A percentile compares a stretch with the other conserved stretches of the same genome.
phyloP scores from a whole-genome alignment of 2,888 invertebrate species.

The Macrosoma leucophasiata region DNA sequence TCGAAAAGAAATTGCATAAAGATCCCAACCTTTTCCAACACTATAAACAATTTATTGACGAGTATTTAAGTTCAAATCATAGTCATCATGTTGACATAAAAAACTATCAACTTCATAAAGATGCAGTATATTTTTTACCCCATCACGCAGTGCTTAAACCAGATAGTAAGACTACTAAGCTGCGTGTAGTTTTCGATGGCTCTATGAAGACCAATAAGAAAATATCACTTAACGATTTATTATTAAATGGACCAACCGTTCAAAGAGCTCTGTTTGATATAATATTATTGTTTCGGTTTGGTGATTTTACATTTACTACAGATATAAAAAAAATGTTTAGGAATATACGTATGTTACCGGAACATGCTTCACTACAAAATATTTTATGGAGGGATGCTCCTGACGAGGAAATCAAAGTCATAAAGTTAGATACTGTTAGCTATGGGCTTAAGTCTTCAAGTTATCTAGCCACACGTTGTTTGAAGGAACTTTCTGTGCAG shows the following conservation, averaged over 20 bases:
- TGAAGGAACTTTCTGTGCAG: constrained; percentile 15
- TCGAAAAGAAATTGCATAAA: constrained; percentile 17
- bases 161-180: constrained; percentile 4
- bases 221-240: constrained; percentile 13
- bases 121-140: constrained; percentile 2
- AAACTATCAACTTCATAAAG: background rate
- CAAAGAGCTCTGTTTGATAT: constrained; percentile 23
- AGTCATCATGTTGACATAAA: constrained; percentile 7
- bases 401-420: constrained; percentile 13
- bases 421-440: constrained; percentile 22
- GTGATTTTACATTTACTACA: constrained; percentile 11
- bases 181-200: constrained; percentile 11
- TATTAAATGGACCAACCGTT: constrained; percentile 14
- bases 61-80: constrained; percentile 6
- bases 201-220: constrained; percentile 9
- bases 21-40: constrained; percentile 3
- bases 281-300: constrained; percentile 16
- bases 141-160: constrained; percentile 6
- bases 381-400: constrained; percentile 21
- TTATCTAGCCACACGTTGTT: constrained; percentile 20
- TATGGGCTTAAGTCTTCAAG: constrained; percentile 23
- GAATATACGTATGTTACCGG: constrained; percentile 5
- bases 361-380: constrained; percentile 21
- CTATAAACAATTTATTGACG: constrained; percentile 11
- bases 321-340: constrained; percentile 27